Conservation (phyloP, 37 sponge, comb jelly and placozoan species). For the Lycopodina hypogea region DNA sequence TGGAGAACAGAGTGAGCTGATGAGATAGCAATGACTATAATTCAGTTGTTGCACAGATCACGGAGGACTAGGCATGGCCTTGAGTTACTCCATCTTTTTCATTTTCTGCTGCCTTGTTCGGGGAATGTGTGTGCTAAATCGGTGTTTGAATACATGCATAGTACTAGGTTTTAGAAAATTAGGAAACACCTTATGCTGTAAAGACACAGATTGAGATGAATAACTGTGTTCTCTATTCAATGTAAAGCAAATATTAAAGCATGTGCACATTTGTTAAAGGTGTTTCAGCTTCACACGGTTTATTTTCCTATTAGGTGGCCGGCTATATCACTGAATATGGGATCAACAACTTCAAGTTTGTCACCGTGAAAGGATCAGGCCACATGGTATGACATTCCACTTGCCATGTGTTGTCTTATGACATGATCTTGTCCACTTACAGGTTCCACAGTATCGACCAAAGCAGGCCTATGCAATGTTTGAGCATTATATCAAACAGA, state of each 20-base stretch:
- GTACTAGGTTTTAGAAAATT: no score
- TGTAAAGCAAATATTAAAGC: neutral
- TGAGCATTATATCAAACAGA: constrained; percentile 57
- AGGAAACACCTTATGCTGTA: no score
- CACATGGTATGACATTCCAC: constrained; percentile 69
- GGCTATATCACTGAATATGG: constrained; percentile 84
- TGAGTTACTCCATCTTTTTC: no score
- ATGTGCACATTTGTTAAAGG: neutral
- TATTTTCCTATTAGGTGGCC: constrained; percentile 59
- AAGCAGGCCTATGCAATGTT: constrained; percentile 74
- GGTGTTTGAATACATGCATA: no score
- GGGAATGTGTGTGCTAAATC: no score
- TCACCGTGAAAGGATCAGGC: constrained; percentile 84
- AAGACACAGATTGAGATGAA: no score
- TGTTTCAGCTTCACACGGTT: neutral
- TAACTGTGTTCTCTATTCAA: no score
- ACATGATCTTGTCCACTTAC: neutral
- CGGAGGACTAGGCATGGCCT: no score
- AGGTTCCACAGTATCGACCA: constrained; percentile 79
- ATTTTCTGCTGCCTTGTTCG: no score
- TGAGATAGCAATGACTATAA: no score
- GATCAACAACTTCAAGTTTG: constrained; percentile 66
- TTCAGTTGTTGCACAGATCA: no score
- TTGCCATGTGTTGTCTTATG: neutral
- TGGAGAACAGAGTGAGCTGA: no score